These are phyloP conservation scores for Gastrophysa polygoni DNA, from an alignment of 2,888 invertebrate species.

Conservation along the genomic window DNA sequence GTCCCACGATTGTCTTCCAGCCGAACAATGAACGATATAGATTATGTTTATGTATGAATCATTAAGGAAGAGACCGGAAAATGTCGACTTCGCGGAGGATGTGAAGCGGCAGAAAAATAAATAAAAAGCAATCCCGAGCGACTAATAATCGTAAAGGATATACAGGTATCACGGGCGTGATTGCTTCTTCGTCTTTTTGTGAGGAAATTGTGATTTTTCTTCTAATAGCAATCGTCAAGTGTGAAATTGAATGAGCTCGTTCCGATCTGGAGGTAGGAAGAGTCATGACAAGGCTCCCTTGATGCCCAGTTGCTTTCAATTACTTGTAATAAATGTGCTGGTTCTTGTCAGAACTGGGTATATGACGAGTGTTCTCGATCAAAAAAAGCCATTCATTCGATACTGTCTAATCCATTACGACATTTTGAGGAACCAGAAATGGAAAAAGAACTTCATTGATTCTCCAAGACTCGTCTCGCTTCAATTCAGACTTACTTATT, in stretches of 20 bases:
- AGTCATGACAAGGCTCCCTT: conserved; percentile 1
- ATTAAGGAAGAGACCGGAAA: conserved; percentile 41
- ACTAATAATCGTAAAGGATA: conserved; percentile 21
- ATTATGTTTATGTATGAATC: conserved; percentile 51
- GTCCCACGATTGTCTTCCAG: conserved; percentile 46
- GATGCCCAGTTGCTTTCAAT: background rate
- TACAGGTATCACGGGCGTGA: conserved; percentile 22
- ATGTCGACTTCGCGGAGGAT: conserved; percentile 27
- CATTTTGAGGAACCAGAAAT: too few species aligned
- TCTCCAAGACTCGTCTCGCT: too few species aligned
- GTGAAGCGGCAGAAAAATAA: conserved; percentile 30
- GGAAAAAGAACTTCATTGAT: too few species aligned
- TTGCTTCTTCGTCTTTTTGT: conserved; percentile 16
- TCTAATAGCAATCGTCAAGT: conserved; percentile 23
- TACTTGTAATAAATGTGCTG: too few species aligned
- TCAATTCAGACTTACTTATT: too few species aligned
- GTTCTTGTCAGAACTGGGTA: too few species aligned
- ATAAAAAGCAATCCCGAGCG: conserved; percentile 24
- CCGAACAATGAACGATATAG: conserved; percentile 46
- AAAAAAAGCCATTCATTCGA: too few species aligned
- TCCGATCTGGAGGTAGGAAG: conserved; percentile 7
- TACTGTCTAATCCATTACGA: too few species aligned
- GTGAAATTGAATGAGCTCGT: conserved; percentile 30
- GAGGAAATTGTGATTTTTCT: conserved; percentile 21
- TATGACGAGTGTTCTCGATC: too few species aligned